Percentiles rank a stretch among this genome's conserved stretches.
phyloP scores from a whole-genome alignment of 1,140 invertebrate genomes.

The Schlechtendalia chinensis region DNA sequence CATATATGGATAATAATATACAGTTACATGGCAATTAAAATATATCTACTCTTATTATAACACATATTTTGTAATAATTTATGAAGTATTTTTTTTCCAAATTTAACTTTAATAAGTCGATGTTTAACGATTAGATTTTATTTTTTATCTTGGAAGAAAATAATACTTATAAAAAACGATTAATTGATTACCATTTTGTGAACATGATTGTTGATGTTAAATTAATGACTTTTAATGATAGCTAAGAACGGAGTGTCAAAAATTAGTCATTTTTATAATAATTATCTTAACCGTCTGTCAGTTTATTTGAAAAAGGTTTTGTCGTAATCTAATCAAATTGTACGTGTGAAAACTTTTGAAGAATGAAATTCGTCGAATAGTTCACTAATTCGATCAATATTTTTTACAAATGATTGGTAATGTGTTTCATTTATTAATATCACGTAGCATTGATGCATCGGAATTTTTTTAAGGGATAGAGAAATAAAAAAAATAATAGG shows the following conservation, averaged over 20 bases:
- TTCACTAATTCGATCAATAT: background rate
- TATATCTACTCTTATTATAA: too few relatives aligned
- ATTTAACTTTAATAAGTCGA: too few relatives aligned
- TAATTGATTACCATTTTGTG: background rate
- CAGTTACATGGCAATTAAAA: too few relatives aligned
- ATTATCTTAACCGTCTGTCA: background rate
- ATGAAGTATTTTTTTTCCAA: too few relatives aligned
- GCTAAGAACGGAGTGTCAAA: background rate
- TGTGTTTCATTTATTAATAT: background rate
- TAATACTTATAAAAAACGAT: background rate
- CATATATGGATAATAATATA: too few relatives aligned
- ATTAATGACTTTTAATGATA: background rate
- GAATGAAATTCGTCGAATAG: background rate
- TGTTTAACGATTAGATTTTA: background rate
- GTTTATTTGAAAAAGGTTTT: background rate
- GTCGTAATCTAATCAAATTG: background rate
- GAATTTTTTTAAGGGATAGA: too few relatives aligned
- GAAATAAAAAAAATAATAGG: too few relatives aligned
- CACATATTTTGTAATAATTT: too few relatives aligned
- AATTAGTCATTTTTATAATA: background rate
- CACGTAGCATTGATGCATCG: too few relatives aligned
- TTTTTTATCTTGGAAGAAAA: background rate
- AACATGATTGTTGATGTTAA: background rate
- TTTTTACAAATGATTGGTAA: background rate
- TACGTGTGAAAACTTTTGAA: background rate